A percentile compares a stretch with the other conserved stretches of the same genome.
Evolutionary conservation across 2,888 invertebrate species (phyloP).

Genomic region (Lottia scabra): DNA sequence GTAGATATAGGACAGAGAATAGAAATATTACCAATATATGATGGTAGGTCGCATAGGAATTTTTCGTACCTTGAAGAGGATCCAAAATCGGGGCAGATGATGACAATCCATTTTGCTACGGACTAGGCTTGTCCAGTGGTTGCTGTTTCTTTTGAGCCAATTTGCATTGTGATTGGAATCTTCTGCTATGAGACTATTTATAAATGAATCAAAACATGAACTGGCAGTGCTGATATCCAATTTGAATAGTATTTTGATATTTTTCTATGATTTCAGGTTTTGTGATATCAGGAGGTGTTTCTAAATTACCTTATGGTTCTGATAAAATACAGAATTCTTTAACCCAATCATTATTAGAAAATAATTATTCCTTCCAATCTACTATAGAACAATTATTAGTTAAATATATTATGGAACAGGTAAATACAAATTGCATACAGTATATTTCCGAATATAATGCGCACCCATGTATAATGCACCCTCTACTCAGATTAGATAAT

Average conservation of each 20-base stretch:
- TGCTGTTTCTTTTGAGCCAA: too few species aligned
- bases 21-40: slow-evolving; percentile 73
- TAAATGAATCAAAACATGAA: too few species aligned
- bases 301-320: slow-evolving; percentile 73
- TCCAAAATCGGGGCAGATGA: too few species aligned
- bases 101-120: too few species aligned
- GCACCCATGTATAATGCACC: too few species aligned
- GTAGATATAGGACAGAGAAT: slow-evolving; percentile 75
- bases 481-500: too few species aligned
- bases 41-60: slow-evolving; percentile 67
- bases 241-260: background rate
- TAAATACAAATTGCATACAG: slow-evolving; percentile 28
- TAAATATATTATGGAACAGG: slow-evolving; percentile 71
- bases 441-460: background rate
- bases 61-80: too few species aligned
- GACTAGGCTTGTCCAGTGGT: too few species aligned
- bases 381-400: slow-evolving; percentile 71
- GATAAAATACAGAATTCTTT: slow-evolving; percentile 71
- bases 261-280: slow-evolving; percentile 57
- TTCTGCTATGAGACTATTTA: too few species aligned
- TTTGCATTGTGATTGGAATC: too few species aligned
- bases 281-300: slow-evolving; percentile 71
- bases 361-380: slow-evolving; percentile 68
- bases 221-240: too few species aligned
- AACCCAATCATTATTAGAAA: slow-evolving; percentile 68